A percentile compares a stretch with the other conserved stretches of the same genome.
Conservation (phyloP, 2,797 vertebrate species). For the Numenius phaeopus region DNA sequence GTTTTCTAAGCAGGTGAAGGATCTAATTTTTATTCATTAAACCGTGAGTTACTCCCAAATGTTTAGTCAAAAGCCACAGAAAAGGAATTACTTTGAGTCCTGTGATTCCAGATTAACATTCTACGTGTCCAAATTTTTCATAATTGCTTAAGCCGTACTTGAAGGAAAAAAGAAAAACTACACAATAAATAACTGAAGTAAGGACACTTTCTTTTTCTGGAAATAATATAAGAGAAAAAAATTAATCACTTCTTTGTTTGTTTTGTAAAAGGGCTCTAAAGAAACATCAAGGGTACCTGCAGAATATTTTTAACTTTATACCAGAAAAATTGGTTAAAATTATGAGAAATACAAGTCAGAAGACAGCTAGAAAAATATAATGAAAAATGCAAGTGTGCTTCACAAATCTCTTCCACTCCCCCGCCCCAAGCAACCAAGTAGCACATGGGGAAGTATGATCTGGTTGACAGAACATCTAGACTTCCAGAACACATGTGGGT, state of each 20-base stretch:
- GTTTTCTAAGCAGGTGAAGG: not conserved
- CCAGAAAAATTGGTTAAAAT: not conserved
- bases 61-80: not conserved
- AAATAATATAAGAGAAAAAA: not conserved
- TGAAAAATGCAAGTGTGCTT: not conserved
- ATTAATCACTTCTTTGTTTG: not conserved
- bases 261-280: not conserved
- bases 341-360: not conserved
- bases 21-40: not conserved
- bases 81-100: not conserved
- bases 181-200: not conserved
- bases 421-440: not conserved
- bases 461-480: not conserved
- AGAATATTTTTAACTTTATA: not conserved
- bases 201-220: not conserved
- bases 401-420: not conserved
- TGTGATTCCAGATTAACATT: not conserved
- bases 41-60: not conserved
- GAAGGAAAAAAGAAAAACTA: not conserved
- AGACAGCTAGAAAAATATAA: not conserved
- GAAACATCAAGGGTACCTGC: not conserved
- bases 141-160: not conserved
- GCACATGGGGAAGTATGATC: not conserved
- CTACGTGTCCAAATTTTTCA: not conserved
- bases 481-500: accelerated